Percentiles rank a stretch among this genome's conserved stretches.
Conservation (phyloP, 1,140 invertebrate genomes). For the Melitaea cinxia region DNA sequence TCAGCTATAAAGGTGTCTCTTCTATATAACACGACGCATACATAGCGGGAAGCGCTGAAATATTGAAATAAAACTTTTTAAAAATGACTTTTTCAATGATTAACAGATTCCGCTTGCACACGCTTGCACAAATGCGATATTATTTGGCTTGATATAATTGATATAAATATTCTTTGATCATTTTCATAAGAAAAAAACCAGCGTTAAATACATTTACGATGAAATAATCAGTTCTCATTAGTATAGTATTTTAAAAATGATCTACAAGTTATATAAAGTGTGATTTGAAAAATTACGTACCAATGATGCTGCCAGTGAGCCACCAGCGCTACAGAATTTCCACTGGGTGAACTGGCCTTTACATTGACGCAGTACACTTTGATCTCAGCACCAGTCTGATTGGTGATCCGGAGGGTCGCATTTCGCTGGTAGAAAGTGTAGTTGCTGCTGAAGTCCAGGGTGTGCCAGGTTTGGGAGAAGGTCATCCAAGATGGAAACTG, state of each 20-base stretch:
- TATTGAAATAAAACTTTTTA: background rate
- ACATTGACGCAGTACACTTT: constrained; percentile 84
- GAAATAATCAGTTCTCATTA: too few species aligned
- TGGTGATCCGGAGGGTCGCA: constrained; percentile 84
- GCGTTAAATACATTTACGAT: background rate
- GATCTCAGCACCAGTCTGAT: constrained; percentile 83
- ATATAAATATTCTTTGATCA: too few species aligned
- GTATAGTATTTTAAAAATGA: too few species aligned
- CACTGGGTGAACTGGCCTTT: constrained; percentile 82
- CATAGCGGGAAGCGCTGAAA: constrained; percentile 81
- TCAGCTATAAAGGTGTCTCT: constrained; percentile 82
- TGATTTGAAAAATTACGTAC: constrained; percentile 49
- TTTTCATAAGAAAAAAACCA: too few species aligned
- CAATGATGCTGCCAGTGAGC: constrained; percentile 83
- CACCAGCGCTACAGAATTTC: constrained; percentile 81
- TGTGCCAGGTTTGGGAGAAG: constrained; percentile 86
- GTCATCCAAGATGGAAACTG: constrained; percentile 87
- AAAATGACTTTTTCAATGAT: background rate
- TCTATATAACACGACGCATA: constrained; percentile 82
- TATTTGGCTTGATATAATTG: too few species aligned
- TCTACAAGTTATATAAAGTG: too few species aligned
- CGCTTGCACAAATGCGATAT: too few species aligned
- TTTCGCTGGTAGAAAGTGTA: constrained; percentile 87
- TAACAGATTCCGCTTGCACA: too few species aligned
- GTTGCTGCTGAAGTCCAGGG: constrained; percentile 85